Evolutionary conservation across 2,888 invertebrate species (phyloP).

Genomic region (Acanthacorydalis orientalis): DNA sequence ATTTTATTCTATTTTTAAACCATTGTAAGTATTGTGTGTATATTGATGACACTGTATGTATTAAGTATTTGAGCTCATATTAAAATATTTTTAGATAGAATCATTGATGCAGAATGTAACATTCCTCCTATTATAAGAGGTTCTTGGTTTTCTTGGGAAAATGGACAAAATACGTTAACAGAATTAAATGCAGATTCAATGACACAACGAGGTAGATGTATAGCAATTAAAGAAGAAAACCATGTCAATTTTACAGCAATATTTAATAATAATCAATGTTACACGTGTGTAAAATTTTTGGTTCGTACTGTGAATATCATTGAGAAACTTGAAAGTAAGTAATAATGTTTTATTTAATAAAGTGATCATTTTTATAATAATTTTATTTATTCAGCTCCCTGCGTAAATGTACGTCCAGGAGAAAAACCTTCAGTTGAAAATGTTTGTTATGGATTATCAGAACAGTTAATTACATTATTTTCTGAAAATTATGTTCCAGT

Average conservation of each 20-base stretch:
- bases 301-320: constrained; percentile 77
- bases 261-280: constrained; percentile 53
- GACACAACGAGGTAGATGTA: constrained; percentile 56
- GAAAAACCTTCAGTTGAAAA: constrained; percentile 55
- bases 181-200: constrained; percentile 67
- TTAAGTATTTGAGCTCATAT: too few relatives aligned
- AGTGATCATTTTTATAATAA: neutral
- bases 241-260: constrained; percentile 77
- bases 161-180: constrained; percentile 65
- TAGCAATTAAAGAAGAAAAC: constrained; percentile 52
- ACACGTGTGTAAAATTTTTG: constrained; percentile 68
- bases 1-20: too few relatives aligned
- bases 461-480: constrained; percentile 70
- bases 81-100: neutral
- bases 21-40: too few relatives aligned
- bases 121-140: constrained; percentile 69
- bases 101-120: constrained; percentile 32
- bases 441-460: constrained; percentile 62
- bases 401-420: constrained; percentile 48
- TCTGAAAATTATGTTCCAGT: constrained; percentile 80
- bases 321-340: constrained; percentile 72
- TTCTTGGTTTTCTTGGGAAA: constrained; percentile 85
- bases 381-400: constrained; percentile 36
- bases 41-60: too few relatives aligned
- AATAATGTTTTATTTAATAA: neutral